Evolutionary conservation across 2,113 vertebrate species (phyloP), one percentile per base, ranked within the genome.

Genomic region (Catharus minimus): DNA sequence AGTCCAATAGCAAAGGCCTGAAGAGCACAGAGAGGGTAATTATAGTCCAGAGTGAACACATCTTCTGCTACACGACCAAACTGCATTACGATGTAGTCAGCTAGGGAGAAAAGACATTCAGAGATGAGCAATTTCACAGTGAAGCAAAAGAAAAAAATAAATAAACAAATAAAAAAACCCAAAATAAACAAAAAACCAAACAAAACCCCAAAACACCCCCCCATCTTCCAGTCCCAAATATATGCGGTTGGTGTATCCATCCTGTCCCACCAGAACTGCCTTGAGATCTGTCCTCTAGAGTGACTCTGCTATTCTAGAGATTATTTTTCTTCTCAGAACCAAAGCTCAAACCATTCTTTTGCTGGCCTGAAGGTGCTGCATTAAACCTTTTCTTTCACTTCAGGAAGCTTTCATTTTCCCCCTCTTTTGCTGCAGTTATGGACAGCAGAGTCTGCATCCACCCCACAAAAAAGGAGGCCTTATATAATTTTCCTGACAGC

Each of bases 1-100:
- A 99, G 98, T 94, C 99, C 99, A 16, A 99, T 98, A 93, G 99
- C 99, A 14, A 99, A 99, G 81, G 99, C 99, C 87, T 99, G 99
- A 17, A 99, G 98, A 11, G 99, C 99, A 38, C 99, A 99, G 96
- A 99, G 98, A 15, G 99, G 99, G 75, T 99, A 99, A 94, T 98
- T 99, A 96, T 98, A 99, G 97, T 99, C 99, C 95, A 99, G 97
- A 2, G 99, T 99, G 97, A 99, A 99, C 83, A 99, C 97, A 56
- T 99, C 99, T 47, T 99, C 99, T 5, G 99, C 99, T 86, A 99
- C 98, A 32, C 99, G 96, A 30, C 99, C 99, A 49, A 99, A 99
- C 97, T 99, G 99, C 99, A 99, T 99, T 83, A 99, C 98, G 3
- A 99, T 99, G 97, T 99, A 99, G 92, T 99, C 99, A 14, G 98